phyloP scores from a whole-genome alignment of 2,797 vertebrate species.

The Nyctibius grandis region DNA sequence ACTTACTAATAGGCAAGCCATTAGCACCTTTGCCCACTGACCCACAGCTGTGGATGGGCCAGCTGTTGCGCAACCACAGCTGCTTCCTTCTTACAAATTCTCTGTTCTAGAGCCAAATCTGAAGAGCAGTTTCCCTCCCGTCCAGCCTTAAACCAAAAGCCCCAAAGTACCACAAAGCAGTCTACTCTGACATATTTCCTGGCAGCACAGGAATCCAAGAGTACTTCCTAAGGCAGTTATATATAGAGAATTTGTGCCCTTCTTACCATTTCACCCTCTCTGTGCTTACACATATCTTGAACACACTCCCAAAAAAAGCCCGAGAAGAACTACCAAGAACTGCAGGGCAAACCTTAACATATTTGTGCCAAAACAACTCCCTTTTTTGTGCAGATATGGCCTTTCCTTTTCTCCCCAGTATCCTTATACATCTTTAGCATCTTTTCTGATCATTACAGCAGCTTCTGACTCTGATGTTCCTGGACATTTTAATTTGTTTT shows the following conservation, averaged over 20 bases:
- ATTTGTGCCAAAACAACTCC: background rate
- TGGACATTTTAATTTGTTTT: background rate
- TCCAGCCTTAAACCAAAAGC: background rate
- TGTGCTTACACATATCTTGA: background rate
- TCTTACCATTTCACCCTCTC: background rate
- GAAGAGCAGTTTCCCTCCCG: background rate
- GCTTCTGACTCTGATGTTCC: background rate
- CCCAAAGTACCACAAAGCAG: background rate
- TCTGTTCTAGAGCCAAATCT: background rate
- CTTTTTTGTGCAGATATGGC: background rate
- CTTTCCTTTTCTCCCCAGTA: background rate
- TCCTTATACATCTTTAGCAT: background rate
- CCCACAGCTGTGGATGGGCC: background rate
- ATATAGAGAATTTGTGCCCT: background rate
- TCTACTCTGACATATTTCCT: background rate
- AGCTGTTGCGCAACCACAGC: background rate
- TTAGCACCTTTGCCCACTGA: background rate
- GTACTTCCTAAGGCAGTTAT: background rate
- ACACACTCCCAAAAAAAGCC: accelerated
- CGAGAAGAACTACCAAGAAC: background rate
- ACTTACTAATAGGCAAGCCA: background rate
- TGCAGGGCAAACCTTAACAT: background rate
- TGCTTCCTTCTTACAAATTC: background rate
- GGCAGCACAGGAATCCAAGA: background rate
- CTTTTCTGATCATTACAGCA: background rate